phyloP scores from a whole-genome alignment of 2,888 invertebrate genomes.

The Perizoma affinitatum region DNA sequence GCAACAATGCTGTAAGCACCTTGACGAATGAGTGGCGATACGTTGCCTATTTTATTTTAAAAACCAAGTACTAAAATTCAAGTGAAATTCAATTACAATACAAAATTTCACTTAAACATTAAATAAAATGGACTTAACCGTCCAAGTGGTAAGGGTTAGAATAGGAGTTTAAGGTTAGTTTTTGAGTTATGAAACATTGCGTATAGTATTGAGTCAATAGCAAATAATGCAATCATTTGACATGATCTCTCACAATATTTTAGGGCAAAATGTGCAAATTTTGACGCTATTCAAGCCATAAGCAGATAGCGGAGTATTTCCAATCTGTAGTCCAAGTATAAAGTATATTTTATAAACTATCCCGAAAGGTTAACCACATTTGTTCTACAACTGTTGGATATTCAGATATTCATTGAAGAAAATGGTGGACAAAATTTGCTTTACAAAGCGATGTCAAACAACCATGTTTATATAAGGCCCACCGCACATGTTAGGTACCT shows the following conservation, averaged over 20 bases:
- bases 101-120: constrained; percentile 3
- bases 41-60: constrained; percentile 51
- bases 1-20: constrained; percentile 58
- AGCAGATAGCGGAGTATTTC: constrained; percentile 40
- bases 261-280: constrained; percentile 57
- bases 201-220: constrained; percentile 54
- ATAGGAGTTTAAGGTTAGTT: constrained; percentile 1
- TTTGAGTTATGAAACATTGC: constrained; percentile 38
- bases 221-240: constrained; percentile 72
- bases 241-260: constrained; percentile 75
- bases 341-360: too few species aligned
- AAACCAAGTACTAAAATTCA: constrained; percentile 17
- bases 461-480: too few species aligned
- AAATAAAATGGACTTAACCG: constrained; percentile 2
- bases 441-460: too few species aligned
- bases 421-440: too few species aligned
- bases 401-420: too few species aligned
- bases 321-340: not conserved
- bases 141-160: not conserved
- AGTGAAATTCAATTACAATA: constrained; percentile 10
- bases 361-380: too few species aligned
- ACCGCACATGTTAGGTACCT: too few species aligned
- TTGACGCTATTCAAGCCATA: constrained; percentile 39
- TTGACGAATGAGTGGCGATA: constrained; percentile 70
- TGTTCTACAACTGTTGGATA: too few species aligned